Base-by-base conservation (phyloP, 1,140 invertebrate genomes). In the Dreissena polymorpha region DNA sequence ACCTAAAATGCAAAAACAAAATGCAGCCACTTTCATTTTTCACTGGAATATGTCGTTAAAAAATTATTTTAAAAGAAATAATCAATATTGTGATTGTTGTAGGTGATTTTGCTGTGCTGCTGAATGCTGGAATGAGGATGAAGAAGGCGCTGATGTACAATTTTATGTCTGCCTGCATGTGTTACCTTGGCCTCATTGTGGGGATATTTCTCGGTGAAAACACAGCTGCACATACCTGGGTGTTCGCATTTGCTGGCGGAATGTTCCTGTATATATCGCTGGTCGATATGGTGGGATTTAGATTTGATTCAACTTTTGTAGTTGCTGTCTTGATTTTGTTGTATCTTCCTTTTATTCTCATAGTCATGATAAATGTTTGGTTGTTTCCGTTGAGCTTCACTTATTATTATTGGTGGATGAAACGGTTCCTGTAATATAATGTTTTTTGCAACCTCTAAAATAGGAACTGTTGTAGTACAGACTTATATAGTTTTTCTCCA, bases 21-120 rank as follows among this genome's bases (percentile, higher is more conserved):
- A 39, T 39, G 39, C 39, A 2, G 8, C 39, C 39, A 39, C 2
- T 39, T 5, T 5, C 2, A 39, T 39, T 39, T 5, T 39, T 39
- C 8, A 39, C 39, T 39, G 2, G 39, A 2, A 8, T 39, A n/a
- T n/a, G n/a, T n/a, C n/a, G n/a, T 39, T 2, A 5, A 2, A 39
- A 39, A 5, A 5, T 39, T 39, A 39, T 39, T 39, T 39, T 2
- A 5, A 39, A 39, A 39, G 39, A 39, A 39, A 39, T 39, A 39
- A 2, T 39, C 2, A 39, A 39, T 57, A 29, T 49, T 77, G 0
- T 3, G 10, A 29, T 14, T 57, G 29, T 68, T 70, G 21, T 89
- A 95, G 95, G 95, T 69, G 95, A 96, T 90, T 95, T 96, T 92
- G 95, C 95, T 18, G 95, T 96, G 65, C 92, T 96, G 16, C 91